Conservation (phyloP, 2,797 vertebrate species). For the Apogon talboti region DNA sequence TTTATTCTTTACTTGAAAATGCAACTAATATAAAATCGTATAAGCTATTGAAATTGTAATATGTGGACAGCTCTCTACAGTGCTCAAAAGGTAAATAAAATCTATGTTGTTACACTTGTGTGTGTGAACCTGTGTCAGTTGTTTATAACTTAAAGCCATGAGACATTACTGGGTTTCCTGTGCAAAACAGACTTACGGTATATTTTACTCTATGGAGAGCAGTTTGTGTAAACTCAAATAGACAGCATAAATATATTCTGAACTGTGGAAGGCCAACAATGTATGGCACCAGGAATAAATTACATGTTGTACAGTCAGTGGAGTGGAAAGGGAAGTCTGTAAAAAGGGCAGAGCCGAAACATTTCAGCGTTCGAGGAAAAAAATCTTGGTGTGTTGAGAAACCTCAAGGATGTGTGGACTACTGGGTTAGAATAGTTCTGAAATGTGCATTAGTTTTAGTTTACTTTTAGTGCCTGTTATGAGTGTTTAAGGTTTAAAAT, state of each 20-base stretch:
- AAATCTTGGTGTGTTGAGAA: constrained; percentile 46
- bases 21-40: constrained; percentile 71
- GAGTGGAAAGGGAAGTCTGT: constrained; percentile 77
- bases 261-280: constrained; percentile 59
- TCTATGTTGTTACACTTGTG: constrained; percentile 57
- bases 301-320: constrained; percentile 76
- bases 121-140: constrained; percentile 18
- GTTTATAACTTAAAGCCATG: constrained; percentile 6
- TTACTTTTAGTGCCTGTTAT: no score
- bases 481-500: no score
- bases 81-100: constrained; percentile 78
- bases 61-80: constrained; percentile 70
- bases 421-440: no score
- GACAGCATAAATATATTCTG: constrained; percentile 43
- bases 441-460: no score
- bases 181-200: constrained; percentile 10
- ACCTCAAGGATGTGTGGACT: background rate
- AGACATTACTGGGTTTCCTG: constrained; percentile 16
- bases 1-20: constrained; percentile 77
- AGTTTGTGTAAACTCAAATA: constrained; percentile 38
- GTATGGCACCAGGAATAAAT: constrained; percentile 82
- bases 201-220: constrained; percentile 49
- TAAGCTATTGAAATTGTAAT: constrained; percentile 71
- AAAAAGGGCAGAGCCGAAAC: constrained; percentile 39
- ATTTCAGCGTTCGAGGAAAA: constrained; percentile 61